These are phyloP conservation scores for Graphium colonna DNA, from an alignment of 2,888 invertebrate genomes.

Conservation along the genomic window DNA sequence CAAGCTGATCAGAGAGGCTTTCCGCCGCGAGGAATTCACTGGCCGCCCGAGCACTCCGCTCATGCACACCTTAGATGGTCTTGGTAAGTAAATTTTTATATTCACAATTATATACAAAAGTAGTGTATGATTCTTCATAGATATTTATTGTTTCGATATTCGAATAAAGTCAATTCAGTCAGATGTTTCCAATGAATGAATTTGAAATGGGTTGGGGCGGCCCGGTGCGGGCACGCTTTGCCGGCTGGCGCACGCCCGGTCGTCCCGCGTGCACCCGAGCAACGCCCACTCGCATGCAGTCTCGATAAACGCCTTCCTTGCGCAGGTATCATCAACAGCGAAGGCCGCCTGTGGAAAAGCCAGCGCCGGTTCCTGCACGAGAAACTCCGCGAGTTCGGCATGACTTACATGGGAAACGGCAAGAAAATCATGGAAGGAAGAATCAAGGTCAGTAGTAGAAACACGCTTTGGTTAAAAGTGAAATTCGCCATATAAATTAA, in stretches of 20 bases:
- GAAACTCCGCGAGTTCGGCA: slow-evolving; percentile 91
- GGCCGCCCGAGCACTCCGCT: slow-evolving; percentile 93
- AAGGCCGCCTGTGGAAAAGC: slow-evolving; percentile 93
- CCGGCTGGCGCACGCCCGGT: slow-evolving; percentile 31
- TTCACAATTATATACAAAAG: too few relatives aligned
- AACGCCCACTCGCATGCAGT: slow-evolving; percentile 54
- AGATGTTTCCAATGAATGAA: too few relatives aligned
- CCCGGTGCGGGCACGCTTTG: slow-evolving; percentile 37
- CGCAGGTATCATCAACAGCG: slow-evolving; percentile 93
- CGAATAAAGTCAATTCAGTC: too few relatives aligned
- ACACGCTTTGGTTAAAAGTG: slow-evolving; percentile 9
- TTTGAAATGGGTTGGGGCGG: too few relatives aligned
- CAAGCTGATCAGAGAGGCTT: slow-evolving; percentile 90
- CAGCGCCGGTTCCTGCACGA: slow-evolving; percentile 93
- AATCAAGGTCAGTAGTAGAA: slow-evolving; percentile 84
- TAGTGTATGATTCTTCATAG: too few relatives aligned
- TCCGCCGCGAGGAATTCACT: slow-evolving; percentile 92
- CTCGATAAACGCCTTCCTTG: slow-evolving; percentile 37
- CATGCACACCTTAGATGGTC: slow-evolving; percentile 91
- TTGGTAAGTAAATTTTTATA: slow-evolving; percentile 85
- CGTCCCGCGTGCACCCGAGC: slow-evolving; percentile 38
- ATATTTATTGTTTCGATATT: too few relatives aligned
- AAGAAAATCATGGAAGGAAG: slow-evolving; percentile 90
- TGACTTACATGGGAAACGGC: slow-evolving; percentile 91
- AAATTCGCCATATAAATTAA: slow-evolving; percentile 12